These are phyloP conservation scores for Drosophila bunnanda DNA, from an alignment of 2,888 invertebrate genomes.

Conservation along the genomic window DNA sequence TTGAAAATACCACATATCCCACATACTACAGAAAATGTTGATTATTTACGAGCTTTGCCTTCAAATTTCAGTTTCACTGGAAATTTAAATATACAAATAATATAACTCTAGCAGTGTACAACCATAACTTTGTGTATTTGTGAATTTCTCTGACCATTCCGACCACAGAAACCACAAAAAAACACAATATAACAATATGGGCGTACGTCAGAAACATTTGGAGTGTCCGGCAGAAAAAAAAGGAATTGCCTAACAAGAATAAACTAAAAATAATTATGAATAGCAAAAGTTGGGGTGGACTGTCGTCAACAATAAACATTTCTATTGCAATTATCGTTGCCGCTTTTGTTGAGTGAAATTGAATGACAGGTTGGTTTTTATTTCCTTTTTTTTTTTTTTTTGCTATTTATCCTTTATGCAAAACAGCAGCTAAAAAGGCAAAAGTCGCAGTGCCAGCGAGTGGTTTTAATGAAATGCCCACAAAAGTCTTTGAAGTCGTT, in stretches of 20 bases:
- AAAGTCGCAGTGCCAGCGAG: slow-evolving; percentile 43
- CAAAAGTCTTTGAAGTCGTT: slow-evolving; percentile 65
- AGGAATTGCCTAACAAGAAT: slow-evolving; percentile 33
- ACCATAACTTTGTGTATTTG: slow-evolving; percentile 1
- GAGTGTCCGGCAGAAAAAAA: not conserved
- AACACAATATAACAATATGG: slow-evolving; percentile 29
- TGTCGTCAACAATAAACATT: slow-evolving; percentile 26
- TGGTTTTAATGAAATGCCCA: slow-evolving; percentile 65
- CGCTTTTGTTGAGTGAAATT: slow-evolving; percentile 45
- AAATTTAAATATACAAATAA: slow-evolving; percentile 21
- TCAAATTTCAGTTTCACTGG: not conserved
- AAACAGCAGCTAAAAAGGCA: slow-evolving; percentile 27
- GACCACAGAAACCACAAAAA: slow-evolving; percentile 65
- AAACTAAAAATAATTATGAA: slow-evolving; percentile 68
- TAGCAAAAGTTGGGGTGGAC: slow-evolving; percentile 49
- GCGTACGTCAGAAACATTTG: slow-evolving; percentile 35
- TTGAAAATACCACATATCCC: not conserved
- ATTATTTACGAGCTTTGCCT: not conserved
- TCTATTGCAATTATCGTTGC: slow-evolving; percentile 18
- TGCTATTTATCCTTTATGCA: slow-evolving; percentile 43
- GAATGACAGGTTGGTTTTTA: slow-evolving; percentile 48
- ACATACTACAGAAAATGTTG: not conserved
- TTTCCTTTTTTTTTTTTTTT: not conserved
- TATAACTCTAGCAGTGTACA: slow-evolving; percentile 2
- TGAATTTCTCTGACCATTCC: slow-evolving; percentile 23